phyloP scores from a whole-genome alignment of 2,113 vertebrate species.

The Gymnogyps californianus region DNA sequence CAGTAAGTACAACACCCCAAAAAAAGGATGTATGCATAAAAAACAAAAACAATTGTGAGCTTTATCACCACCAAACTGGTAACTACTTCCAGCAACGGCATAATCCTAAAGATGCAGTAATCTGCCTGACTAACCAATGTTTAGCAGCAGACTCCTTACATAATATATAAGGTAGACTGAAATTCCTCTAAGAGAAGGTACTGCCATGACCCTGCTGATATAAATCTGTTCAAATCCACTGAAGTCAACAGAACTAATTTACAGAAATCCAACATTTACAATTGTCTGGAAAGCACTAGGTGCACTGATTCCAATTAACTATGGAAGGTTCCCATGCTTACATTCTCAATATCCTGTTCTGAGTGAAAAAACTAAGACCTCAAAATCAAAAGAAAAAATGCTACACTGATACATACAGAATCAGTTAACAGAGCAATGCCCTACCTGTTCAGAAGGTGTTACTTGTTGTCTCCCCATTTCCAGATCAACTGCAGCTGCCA shows the following conservation, averaged over 20 bases:
- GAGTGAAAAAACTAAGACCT: not conserved
- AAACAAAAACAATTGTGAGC: not conserved
- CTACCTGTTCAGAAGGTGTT: slow-evolving; percentile 77
- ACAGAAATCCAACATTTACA: not conserved
- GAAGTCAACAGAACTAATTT: not conserved
- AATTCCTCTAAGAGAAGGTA: not conserved
- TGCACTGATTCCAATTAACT: not conserved
- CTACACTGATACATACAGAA: not conserved
- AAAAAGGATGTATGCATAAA: not conserved
- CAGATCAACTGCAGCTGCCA: slow-evolving; percentile 84
- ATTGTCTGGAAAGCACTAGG: not conserved
- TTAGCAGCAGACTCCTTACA: not conserved
- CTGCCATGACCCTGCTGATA: not conserved
- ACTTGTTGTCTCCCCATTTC: slow-evolving; percentile 77
- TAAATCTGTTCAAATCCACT: not conserved
- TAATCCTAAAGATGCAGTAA: not conserved
- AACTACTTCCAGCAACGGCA: not conserved
- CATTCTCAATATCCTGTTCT: not conserved
- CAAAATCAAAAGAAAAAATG: not conserved
- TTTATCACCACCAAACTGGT: not conserved
- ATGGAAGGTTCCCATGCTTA: not conserved
- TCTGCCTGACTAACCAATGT: not conserved
- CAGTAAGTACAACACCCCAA: not conserved
- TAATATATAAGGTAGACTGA: not conserved
- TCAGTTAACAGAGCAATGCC: not conserved